Evolutionary conservation across 2,113 vertebrate genomes (phyloP), one percentile per base, ranked within the genome.

Genomic region (Cryptoleucopteryx plumbea): DNA sequence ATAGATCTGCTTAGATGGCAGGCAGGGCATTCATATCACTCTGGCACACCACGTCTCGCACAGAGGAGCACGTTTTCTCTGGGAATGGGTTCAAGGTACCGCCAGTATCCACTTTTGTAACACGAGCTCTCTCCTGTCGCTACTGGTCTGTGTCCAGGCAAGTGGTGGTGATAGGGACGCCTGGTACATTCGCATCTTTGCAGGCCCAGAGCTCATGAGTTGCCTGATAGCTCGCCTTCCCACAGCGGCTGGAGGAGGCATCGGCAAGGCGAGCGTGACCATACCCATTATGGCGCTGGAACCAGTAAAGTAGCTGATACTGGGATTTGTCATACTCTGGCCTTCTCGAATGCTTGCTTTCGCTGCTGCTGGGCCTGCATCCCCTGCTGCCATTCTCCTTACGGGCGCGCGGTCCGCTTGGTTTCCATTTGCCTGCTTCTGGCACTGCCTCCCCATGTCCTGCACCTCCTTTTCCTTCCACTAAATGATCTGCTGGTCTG

Each of bases 361-460:
- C 9, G 2, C 47, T 65, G 48, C 58, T 77, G 19, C 43, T 85
- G 45, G 25, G 32, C 21, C 53, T 48, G 31, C 4, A 7, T 75
- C 21, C 23, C 21, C 13, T 5, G 8, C 36, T 16, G 7, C 29
- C 13, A 1, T 22, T 82, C 32, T 21, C 9, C 20, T 63, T 47
- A 42, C 0, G 1, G 14, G 17, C 15, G 10, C 13, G 50, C 1
- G 0, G 6, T 48, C 34, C 56, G 14, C 63, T 59, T 75, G 21
- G 3, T 85, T 40, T 79, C 56, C 50, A 25, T 86, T 72, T 3
- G 0, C 38, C 34, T 79, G 16, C 48, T 81, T 65, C 65, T 68
- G 22, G 62, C 0, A 0, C 47, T 78, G 34, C 11, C 3, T 52
- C 11, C 20, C 16, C 17, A 25, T 15, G 32, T 42, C 32, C n/a